A percentile compares a stretch with the other conserved stretches of the same genome.
Conservation (phyloP, 2,113 vertebrate genomes). For the Cathartes aura region DNA sequence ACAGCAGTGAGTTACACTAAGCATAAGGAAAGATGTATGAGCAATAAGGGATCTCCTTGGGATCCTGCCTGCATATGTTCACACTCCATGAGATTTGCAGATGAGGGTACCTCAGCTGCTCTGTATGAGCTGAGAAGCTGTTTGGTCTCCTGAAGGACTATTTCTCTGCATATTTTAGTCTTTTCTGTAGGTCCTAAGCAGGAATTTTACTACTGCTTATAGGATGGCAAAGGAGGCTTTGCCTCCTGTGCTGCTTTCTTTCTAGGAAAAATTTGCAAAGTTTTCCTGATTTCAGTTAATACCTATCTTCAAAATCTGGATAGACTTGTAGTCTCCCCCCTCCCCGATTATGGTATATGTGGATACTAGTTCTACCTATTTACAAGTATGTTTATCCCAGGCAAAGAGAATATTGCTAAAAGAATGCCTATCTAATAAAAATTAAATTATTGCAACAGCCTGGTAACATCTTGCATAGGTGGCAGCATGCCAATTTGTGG, state of each 20-base stretch:
- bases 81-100: not conserved
- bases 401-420: not conserved
- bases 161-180: not conserved
- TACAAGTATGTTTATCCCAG: not conserved
- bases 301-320: not conserved
- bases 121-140: not conserved
- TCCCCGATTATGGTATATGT: accelerated
- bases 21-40: not conserved
- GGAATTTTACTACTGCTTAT: not conserved
- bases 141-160: not conserved
- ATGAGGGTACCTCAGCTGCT: not conserved
- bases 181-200: not conserved
- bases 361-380: not conserved
- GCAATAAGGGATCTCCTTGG: not conserved
- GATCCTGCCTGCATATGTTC: not conserved
- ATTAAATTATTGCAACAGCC: not conserved
- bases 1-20: not conserved
- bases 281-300: not conserved
- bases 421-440: not conserved
- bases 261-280: not conserved
- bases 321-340: not conserved
- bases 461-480: not conserved
- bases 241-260: not conserved
- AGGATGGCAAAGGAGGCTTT: not conserved
- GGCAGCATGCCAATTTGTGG: not conserved